Percentiles rank a stretch among this genome's conserved stretches.
Conservation (phyloP, 2,113 vertebrate species). For the Zingel zingel region DNA sequence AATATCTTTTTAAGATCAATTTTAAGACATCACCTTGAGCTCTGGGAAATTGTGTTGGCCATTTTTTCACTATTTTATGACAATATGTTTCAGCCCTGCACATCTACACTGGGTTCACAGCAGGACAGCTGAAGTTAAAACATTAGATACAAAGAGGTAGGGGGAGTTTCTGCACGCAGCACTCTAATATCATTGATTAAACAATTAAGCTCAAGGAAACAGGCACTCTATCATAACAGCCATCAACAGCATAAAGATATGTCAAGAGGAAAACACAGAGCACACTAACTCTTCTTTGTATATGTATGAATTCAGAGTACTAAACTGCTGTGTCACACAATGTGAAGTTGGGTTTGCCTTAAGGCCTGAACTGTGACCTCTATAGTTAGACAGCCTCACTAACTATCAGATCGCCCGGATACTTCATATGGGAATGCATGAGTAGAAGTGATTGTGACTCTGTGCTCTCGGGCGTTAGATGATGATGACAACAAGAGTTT, state of each 20-base stretch:
- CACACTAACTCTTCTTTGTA: not conserved
- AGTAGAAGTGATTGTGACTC: slow-evolving; percentile 10
- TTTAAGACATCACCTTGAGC: not conserved
- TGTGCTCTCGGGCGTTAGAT: not conserved
- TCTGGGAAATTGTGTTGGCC: not conserved
- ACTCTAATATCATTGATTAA: slow-evolving; percentile 10
- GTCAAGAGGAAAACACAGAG: not conserved
- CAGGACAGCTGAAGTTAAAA: slow-evolving; percentile 26
- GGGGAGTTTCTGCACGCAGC: not conserved
- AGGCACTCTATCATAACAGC: not conserved
- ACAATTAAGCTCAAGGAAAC: slow-evolving; percentile 4
- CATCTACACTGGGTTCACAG: slow-evolving; percentile 1
- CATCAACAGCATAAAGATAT: not conserved
- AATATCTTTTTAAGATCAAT: not conserved
- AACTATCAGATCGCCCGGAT: not conserved
- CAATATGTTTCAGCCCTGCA: not conserved
- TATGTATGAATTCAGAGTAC: not conserved
- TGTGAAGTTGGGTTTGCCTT: not conserved
- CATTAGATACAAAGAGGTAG: slow-evolving; percentile 11
- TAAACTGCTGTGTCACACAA: slow-evolving; percentile 1
- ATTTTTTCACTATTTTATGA: not conserved
- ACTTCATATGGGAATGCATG: slow-evolving; percentile 5
- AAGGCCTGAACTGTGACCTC: slow-evolving; percentile 36
- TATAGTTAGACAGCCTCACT: not conserved
- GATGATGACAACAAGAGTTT: not conserved